Conservation (phyloP, 2,888 invertebrate genomes). For the Phlogophora meticulosa region DNA sequence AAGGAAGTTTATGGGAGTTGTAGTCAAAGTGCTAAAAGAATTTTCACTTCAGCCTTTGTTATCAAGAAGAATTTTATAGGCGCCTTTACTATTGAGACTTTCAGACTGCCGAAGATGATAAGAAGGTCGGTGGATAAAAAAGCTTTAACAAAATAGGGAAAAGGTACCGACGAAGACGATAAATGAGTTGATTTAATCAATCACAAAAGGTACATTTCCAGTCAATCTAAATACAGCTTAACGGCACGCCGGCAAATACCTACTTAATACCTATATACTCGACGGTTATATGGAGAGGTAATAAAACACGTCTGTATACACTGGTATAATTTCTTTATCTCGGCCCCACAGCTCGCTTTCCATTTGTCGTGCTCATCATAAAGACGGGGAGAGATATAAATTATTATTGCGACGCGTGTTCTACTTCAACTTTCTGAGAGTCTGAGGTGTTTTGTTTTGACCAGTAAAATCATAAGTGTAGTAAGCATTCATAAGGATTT, state of each 20-base stretch:
- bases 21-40: constrained; percentile 45
- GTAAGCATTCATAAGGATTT: constrained; percentile 13
- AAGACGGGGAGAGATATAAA: constrained; percentile 79
- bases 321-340: constrained; percentile 88
- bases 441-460: constrained; percentile 55
- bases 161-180: not conserved
- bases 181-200: constrained; percentile 7
- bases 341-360: constrained; percentile 79
- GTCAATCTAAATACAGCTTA: constrained; percentile 27
- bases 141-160: constrained; percentile 17
- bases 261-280: constrained; percentile 43
- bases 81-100: constrained; percentile 32
- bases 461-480: constrained; percentile 31
- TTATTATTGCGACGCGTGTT: constrained; percentile 77
- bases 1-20: constrained; percentile 49
- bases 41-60: constrained; percentile 42
- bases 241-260: constrained; percentile 9
- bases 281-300: constrained; percentile 52
- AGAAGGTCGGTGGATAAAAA: constrained; percentile 10
- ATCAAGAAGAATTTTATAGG: constrained; percentile 45
- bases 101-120: constrained; percentile 21
- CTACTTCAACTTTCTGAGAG: constrained; percentile 57
- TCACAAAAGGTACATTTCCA: not conserved
- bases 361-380: constrained; percentile 84
- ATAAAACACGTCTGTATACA: constrained; percentile 67